These are phyloP conservation scores for Episyrphus balteatus DNA, from an alignment of 1,140 invertebrate species.

Conservation along the genomic window DNA sequence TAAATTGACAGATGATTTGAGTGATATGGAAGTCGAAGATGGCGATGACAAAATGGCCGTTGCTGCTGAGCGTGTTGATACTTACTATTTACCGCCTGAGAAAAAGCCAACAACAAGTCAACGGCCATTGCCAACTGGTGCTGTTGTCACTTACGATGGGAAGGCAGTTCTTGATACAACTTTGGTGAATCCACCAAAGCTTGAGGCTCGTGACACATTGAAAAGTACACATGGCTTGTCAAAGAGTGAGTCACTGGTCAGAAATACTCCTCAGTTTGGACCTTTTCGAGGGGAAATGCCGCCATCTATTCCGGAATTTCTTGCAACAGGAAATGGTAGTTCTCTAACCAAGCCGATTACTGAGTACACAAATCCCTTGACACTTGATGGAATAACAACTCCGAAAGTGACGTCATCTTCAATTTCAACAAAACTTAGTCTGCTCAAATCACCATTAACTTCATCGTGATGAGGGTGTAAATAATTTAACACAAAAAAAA, in stretches of 20 bases:
- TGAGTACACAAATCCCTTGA: constrained; percentile 1
- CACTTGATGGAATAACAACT: neutral
- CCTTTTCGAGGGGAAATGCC: constrained; percentile 61
- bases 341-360: neutral
- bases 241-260: constrained; percentile 45
- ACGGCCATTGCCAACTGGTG: constrained; percentile 38
- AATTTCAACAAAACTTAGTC: constrained; percentile 5
- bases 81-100: constrained; percentile 56
- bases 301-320: constrained; percentile 16
- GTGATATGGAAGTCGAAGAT: constrained; percentile 26
- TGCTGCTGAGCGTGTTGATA: constrained; percentile 56
- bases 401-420: neutral
- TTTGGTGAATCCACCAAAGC: constrained; percentile 44
- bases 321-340: constrained; percentile 10
- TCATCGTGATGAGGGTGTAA: too few species aligned
- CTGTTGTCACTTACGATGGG: constrained; percentile 59
- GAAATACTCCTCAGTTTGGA: constrained; percentile 55
- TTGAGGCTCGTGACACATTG: constrained; percentile 38
- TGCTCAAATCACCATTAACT: neutral
- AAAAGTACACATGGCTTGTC: constrained; percentile 43
- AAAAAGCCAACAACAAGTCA: constrained; percentile 29
- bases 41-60: constrained; percentile 47
- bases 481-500: too few species aligned
- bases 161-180: constrained; percentile 53
- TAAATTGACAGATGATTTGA: constrained; percentile 6